A percentile compares a stretch with the other conserved stretches of the same genome.
Conservation (phyloP, 2,797 vertebrate genomes). For the Pagetopsis macropterus region DNA sequence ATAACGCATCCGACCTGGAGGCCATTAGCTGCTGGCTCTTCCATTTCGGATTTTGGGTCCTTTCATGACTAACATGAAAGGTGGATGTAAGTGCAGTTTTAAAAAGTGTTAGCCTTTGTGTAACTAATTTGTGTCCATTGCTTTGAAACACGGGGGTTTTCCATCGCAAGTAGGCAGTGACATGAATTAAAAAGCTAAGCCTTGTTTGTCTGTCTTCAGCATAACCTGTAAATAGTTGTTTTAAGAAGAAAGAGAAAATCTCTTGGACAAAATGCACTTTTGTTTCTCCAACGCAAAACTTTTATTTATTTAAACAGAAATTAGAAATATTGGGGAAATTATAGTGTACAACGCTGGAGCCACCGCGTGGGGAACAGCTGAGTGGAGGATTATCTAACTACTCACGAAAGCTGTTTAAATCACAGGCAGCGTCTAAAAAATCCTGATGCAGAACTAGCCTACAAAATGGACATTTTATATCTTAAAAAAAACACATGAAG, state of each 20-base stretch:
- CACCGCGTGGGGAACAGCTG: constrained; percentile 28
- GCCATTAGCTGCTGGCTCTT: constrained; percentile 35
- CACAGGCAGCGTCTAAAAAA: constrained; percentile 70
- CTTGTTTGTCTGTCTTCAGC: constrained; percentile 66
- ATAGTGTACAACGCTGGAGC: constrained; percentile 49
- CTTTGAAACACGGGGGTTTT: constrained; percentile 53
- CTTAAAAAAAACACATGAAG: constrained; percentile 75
- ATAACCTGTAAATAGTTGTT: constrained; percentile 80
- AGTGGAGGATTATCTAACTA: constrained; percentile 41
- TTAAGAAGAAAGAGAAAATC: constrained; percentile 67
- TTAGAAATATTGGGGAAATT: constrained; percentile 60
- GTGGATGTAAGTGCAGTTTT: constrained; percentile 63
- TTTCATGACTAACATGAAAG: constrained; percentile 50
- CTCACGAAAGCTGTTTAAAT: constrained; percentile 53
- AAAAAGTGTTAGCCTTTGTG: constrained; percentile 58
- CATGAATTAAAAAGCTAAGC: constrained; percentile 52
- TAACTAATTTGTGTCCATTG: constrained; percentile 58
- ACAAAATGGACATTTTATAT: constrained; percentile 82
- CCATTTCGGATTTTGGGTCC: constrained; percentile 37
- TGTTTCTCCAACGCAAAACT: constrained; percentile 71
- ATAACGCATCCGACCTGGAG: constrained; percentile 13
- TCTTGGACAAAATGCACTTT: constrained; percentile 78
- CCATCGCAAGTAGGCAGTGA: constrained; percentile 43
- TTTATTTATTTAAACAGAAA: constrained; percentile 83
- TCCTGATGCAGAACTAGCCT: constrained; percentile 62